These are phyloP conservation scores for Sebastes diploproa DNA, from an alignment of 2,797 vertebrate species.

Conservation along the genomic window DNA sequence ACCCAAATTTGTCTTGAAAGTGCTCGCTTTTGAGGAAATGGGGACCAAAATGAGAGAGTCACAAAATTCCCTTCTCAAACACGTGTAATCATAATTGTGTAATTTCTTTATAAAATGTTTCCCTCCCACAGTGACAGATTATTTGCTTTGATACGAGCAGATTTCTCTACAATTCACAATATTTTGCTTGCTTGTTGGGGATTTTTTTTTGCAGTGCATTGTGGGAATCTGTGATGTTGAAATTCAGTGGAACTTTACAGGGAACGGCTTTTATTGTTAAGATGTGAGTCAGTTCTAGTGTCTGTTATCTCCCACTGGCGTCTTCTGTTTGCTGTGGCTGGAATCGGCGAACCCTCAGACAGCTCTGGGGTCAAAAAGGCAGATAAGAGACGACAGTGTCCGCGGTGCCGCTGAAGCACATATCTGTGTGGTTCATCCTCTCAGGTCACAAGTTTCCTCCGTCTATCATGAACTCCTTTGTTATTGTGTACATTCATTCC, in stretches of 20 bases:
- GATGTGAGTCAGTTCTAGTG: slow-evolving; percentile 8
- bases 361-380: slow-evolving; percentile 37
- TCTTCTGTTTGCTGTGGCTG: slow-evolving; percentile 45
- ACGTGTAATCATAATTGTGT: not conserved
- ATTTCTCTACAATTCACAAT: not conserved
- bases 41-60: not conserved
- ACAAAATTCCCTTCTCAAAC: not conserved
- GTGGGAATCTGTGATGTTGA: not conserved
- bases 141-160: not conserved
- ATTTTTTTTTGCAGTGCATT: not conserved
- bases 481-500: not conserved
- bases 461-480: slow-evolving; percentile 6
- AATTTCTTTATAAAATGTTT: not conserved
- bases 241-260: not conserved
- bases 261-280: slow-evolving; percentile 2
- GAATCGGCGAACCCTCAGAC: slow-evolving; percentile 41
- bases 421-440: slow-evolving; percentile 33
- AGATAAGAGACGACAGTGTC: slow-evolving; percentile 60
- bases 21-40: not conserved
- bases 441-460: slow-evolving; percentile 23
- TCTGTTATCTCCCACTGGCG: slow-evolving; percentile 41
- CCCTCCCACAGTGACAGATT: not conserved
- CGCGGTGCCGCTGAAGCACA: slow-evolving; percentile 29
- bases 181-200: not conserved
- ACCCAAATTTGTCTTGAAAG: not conserved